Base-by-base conservation (phyloP, 30 jellyfish, hydroid and myxozoan species). In the Aurelia aurita region DNA sequence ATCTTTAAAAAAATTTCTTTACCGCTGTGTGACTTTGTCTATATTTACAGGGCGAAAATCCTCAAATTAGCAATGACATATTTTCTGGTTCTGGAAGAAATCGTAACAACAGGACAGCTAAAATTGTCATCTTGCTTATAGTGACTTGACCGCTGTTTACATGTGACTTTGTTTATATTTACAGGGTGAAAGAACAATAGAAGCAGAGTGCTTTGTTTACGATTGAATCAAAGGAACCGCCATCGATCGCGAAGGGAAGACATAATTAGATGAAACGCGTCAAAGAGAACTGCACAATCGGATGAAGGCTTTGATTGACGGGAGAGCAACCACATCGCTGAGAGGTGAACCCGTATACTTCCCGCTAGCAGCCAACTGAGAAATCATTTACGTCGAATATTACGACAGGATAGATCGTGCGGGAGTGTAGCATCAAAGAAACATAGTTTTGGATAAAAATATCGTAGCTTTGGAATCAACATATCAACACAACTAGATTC, bases 191-290 rank as follows among this genome's bases (percentile, higher is more conserved):
- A 39, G 51, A 71, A 83, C 93, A 83, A 83, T 83, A 21, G 87
- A 53, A 6, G 67, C 87, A 69, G 81, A 70, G 57, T 67, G 86
- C 77, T 69, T 83, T 81, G 91, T 81, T 67, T 66, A 81, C 79
- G 57, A 20, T 61, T 64, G 10, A 35, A 60, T 29, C 62, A 22
- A 68, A 82, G 44, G 67, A 55, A 85, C 84, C 91, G 85, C 58
- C 69, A n/a, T 14, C 70, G 47, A 77, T 31, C 39, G 88, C 75
- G 46, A 66, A 44, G 82, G 85, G 84, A 68, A 59, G 71, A 31
- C 62, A 32, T 83, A 83, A 83, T 83, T 83, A 83, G 93, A 83
- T 71, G 66, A 63, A 75, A 75, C 74, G 72, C 78, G 91, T 60
- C 80, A 82, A 82, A 76, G 69, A 80, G 73, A 35, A 45, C 63